Evolutionary conservation across 2,888 invertebrate species (phyloP).

Genomic region (Epirrita christyi): DNA sequence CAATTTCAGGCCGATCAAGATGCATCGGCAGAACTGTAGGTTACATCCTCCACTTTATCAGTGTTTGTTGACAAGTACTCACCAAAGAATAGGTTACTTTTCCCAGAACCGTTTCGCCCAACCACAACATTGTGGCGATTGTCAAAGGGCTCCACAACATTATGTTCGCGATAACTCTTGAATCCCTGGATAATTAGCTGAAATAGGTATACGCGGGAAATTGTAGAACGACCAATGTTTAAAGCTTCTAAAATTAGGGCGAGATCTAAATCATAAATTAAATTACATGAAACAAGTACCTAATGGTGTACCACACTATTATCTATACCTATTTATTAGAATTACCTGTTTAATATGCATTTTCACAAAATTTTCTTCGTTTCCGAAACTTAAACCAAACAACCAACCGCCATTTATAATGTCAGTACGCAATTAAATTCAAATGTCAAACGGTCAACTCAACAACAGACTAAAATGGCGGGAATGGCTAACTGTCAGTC

Average conservation of each 20-base stretch:
- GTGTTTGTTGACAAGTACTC: too few relatives aligned
- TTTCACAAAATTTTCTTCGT: slow-evolving; percentile 40
- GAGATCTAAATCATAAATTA: too few relatives aligned
- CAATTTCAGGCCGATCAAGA: too few relatives aligned
- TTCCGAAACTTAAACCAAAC: neutral
- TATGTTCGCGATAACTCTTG: slow-evolving; percentile 99
- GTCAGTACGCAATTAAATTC: too few relatives aligned
- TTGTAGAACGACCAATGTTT: too few relatives aligned
- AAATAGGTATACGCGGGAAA: slow-evolving; percentile 52
- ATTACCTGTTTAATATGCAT: slow-evolving; percentile 81
- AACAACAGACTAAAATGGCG: too few relatives aligned
- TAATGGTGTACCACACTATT: neutral
- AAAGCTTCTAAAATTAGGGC: too few relatives aligned
- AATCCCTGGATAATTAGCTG: slow-evolving; percentile 99
- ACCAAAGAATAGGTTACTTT: slow-evolving; percentile 99
- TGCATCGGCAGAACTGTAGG: neutral
- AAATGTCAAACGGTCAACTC: too few relatives aligned
- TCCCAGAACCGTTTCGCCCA: slow-evolving; percentile 99
- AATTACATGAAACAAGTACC: too few relatives aligned
- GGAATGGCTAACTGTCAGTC: too few relatives aligned
- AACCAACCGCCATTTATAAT: slow-evolving; percentile 68
- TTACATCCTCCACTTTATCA: too few relatives aligned
- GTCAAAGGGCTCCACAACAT: slow-evolving; percentile 98
- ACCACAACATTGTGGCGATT: slow-evolving; percentile 99
- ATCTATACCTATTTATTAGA: too few relatives aligned